Evolutionary conservation across 2,797 vertebrate genomes (phyloP), one percentile per base, ranked within the genome.

Genomic region (Arrhamphus sclerolepis): DNA sequence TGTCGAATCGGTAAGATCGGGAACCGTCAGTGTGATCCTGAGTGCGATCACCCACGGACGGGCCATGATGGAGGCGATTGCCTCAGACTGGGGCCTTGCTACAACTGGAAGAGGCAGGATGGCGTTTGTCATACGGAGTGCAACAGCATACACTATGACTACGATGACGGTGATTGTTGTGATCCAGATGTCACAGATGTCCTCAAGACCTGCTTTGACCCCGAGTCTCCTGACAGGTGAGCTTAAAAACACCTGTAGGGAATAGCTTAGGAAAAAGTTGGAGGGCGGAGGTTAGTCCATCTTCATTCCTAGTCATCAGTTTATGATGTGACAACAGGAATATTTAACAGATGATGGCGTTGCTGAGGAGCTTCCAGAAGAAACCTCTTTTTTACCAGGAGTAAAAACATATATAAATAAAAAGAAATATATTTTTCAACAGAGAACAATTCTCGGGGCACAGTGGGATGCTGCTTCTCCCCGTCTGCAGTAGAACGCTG

Each of bases 131-230:
- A 98, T 53, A 76, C 82, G 58, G 96, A 96, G 72, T 99, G 98
- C 85, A 99, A 99, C 91, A 96, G 93, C 52, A 94, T 98, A 81
- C 71, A 95, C 72, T 94, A 97, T 0, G 95, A 98, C 85, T 99
- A 96, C 0, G 98, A 99, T 0, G 97, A 98, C 0, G 98, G 97
- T 0, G 98, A 99, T 88, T 99, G 97, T 90, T 99, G 98, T 0
- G 94, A 98, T 81, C 93, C 94, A 0, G 91, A 87, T 8, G 86
- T 89, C 62, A 89, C 95, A 0, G 92, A 98, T 0, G 94, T 96
- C 59, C 80, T 76, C 53, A 95, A 89, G 91, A 98, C 95, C 59
- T 99, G 98, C 89, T 99, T 99, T 0, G 96, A 99, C 80, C 97
- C 97, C 0, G 97, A 98, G 66, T 98, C 98, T 0, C 89, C 93